Evolutionary conservation across 1,140 invertebrate species (phyloP), one percentile per base, ranked within the genome.

Genomic region (Zaprionus taronus): DNA sequence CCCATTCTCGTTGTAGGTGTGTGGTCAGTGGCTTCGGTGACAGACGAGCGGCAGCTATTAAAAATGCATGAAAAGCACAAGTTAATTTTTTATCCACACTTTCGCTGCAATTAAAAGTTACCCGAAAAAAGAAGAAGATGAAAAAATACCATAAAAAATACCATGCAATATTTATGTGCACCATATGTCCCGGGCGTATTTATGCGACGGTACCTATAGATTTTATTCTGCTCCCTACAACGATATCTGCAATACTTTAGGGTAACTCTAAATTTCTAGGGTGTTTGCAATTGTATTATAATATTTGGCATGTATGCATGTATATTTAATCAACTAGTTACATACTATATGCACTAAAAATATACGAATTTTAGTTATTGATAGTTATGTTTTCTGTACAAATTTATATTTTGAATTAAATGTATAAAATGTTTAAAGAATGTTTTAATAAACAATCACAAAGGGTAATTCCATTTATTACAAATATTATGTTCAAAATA

Each of bases 41-140:
- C 81, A 73, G 79, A 72, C 63, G 58, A 57, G 61, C 44, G 80
- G 31, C 49, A 65, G 83, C 64, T 80, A 86, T 87, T 86, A 86
- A 87, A 85, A 86, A 86, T 87, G 83, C 83, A 86, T 87, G 79
- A 87, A 86, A 80, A 83, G 72, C 77, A 87, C 66, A 79, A 86
- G 69, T 86, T 86, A 79, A 87, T 74, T 86, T 86, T 87, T 87
- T 86, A 82, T 70, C 66, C 77, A 77, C 83, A 86, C 73, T 86
- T 87, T 74, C 69, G 77, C 68, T 87, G 83, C 83, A 86, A 87
- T 86, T 86, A 86, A 86, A 86, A 83, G 79, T 68, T 62, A 51
- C 24, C 57, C 51, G 63, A 49, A 77, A 79, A 77, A 58, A 67
- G 66, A 31, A 58, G 6, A 22, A 5, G 20, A 24, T 12, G 31